Evolutionary conservation across 2,888 invertebrate genomes (phyloP).

Genomic region (Endomychus coccineus): DNA sequence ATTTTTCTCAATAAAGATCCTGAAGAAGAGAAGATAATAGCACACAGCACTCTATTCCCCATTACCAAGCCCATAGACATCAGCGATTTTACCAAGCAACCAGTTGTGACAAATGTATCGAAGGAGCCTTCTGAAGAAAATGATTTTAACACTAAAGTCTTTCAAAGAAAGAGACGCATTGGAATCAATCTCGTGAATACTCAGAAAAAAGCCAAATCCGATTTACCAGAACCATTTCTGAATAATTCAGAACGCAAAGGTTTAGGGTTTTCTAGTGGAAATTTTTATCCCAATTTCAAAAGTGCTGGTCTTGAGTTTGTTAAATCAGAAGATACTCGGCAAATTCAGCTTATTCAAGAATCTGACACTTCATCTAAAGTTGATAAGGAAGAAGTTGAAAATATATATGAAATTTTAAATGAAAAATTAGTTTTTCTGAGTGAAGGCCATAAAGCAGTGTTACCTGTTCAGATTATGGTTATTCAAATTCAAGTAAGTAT

Average conservation of each 20-base stretch:
- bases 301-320: conserved; percentile 40
- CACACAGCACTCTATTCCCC: conserved; percentile 45
- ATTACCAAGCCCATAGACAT: conserved; percentile 40
- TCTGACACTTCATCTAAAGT: conserved; percentile 14
- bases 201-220: conserved; percentile 24
- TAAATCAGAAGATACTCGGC: conserved; percentile 32
- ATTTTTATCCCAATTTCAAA: conserved; percentile 34
- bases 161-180: conserved; percentile 50
- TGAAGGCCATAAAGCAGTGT: conserved; percentile 48
- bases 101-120: too few relatives aligned
- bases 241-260: conserved; percentile 25
- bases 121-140: conserved; percentile 12
- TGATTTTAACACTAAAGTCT: conserved; percentile 43
- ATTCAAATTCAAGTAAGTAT: conserved; percentile 53
- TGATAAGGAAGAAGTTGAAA: conserved; percentile 35
- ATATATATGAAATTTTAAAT: conserved; percentile 44
- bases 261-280: conserved; percentile 27
- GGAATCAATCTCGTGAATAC: conserved; percentile 45
- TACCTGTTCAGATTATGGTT: conserved; percentile 53
- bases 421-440: conserved; percentile 54
- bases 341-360: too few relatives aligned
- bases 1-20: conserved; percentile 6
- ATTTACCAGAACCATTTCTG: conserved; percentile 14
- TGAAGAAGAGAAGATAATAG: conserved; percentile 9
- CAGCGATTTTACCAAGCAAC: conserved; percentile 38